Base-by-base conservation (phyloP, 2,113 vertebrate genomes). In the Leptobrachium ailaonicum region DNA sequence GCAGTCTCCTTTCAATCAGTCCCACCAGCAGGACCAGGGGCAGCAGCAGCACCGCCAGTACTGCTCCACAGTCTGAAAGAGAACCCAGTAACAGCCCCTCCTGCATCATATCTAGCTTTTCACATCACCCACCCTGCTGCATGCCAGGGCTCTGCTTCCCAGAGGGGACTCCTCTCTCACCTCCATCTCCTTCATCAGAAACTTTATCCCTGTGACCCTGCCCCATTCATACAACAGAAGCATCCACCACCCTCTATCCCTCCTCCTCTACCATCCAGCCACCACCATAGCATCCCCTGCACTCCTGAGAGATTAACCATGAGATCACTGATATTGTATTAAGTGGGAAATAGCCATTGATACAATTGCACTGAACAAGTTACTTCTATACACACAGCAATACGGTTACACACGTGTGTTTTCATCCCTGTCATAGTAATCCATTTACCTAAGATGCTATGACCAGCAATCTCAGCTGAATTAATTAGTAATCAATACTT, bases 1-100 rank as follows among this genome's bases (percentile, higher is more conserved):
- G 89, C 92, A 90, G 91, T 91, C 88, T 88, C 92, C 94, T 95
- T 92, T 94, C 94, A 95, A 95, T 92, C 94, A 86, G 90, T 88
- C 88, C 91, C 89, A 90, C 90, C 90, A 87, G 58, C 66, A 77
- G 66, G 20, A 12, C 20, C n/a, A 41, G 60, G 2, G 8, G 8
- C 11, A 60, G 6, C 56, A 60, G 56, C 10, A n/a, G 11, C 56
- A 11, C 6, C 2, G 56, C 56, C 47, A 50, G 47, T 8, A 50
- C 47, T 50, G 47, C 47, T 50, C 4, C 47, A 4, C 47, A 5
- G 47, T 50, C 20, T 32, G 20, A 32, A 32, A 32, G 20, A 32
- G 20, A 32, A 32, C 20, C 20, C 20, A 32, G 20, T 32, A 32
- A 32, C 20, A 32, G 20, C 20, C 20, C 20, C 20, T 32, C 20